Evolutionary conservation across 2,888 invertebrate species (phyloP).

Genomic region (Hermodice carunculata): DNA sequence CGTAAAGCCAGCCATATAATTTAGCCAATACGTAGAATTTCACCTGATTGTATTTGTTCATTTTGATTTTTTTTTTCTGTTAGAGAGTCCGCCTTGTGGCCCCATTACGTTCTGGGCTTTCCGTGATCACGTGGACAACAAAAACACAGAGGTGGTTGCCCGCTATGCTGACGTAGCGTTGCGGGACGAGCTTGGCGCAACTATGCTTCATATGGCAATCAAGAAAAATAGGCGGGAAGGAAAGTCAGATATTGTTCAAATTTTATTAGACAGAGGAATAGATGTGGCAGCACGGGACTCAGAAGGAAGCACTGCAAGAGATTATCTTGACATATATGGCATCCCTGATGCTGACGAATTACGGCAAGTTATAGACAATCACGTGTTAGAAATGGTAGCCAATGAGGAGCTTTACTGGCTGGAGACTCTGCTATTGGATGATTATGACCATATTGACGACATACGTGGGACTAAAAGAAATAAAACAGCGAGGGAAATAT

Average conservation of each 20-base stretch:
- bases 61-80: neutral
- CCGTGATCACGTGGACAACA: slow-evolving; percentile 46
- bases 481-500: slow-evolving; percentile 50
- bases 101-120: slow-evolving; percentile 55
- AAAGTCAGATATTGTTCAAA: slow-evolving; percentile 44
- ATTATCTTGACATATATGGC: slow-evolving; percentile 42
- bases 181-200: slow-evolving; percentile 45
- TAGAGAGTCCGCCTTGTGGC: slow-evolving; percentile 51
- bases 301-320: slow-evolving; percentile 49
- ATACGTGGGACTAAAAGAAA: slow-evolving; percentile 38
- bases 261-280: slow-evolving; percentile 46
- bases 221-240: slow-evolving; percentile 29
- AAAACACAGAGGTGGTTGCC: slow-evolving; percentile 44
- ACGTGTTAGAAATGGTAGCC: slow-evolving; percentile 42
- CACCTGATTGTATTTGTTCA: too few relatives aligned
- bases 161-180: slow-evolving; percentile 44
- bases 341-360: slow-evolving; percentile 29
- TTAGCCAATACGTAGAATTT: too few relatives aligned
- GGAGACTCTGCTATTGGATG: slow-evolving; percentile 56
- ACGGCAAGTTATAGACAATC: slow-evolving; percentile 45
- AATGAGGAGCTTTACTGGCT: slow-evolving; percentile 41
- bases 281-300: slow-evolving; percentile 48
- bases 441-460: slow-evolving; percentile 63
- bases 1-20: too few relatives aligned
- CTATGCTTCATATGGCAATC: slow-evolving; percentile 47